Evolutionary conservation across 2,113 vertebrate species (phyloP).

Genomic region (Ochotona princeps): DNA sequence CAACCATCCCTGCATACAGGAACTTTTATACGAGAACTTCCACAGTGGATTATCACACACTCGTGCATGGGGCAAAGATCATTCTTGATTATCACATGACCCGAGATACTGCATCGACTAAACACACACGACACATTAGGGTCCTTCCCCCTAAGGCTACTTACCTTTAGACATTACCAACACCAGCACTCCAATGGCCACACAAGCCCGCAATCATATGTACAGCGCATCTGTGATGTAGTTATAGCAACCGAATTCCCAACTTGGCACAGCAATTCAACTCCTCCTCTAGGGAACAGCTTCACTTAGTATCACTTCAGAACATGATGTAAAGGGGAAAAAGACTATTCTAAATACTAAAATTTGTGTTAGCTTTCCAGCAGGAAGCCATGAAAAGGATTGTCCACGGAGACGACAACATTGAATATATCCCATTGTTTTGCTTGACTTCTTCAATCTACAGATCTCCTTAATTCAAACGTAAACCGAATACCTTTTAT

Average conservation of each 20-base stretch:
- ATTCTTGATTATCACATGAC: background rate
- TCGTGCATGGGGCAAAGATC: background rate
- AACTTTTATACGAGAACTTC: background rate
- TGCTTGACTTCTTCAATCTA: background rate
- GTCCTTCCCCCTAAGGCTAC: background rate
- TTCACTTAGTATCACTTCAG: background rate
- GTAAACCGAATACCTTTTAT: background rate
- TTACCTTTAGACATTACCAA: conserved; percentile 53
- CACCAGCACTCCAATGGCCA: background rate
- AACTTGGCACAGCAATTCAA: conserved; percentile 60
- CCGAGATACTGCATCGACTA: background rate
- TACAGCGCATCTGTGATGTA: conserved; percentile 53
- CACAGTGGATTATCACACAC: background rate
- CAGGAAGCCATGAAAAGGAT: conserved; percentile 7
- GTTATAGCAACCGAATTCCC: conserved; percentile 70
- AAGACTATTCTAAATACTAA: background rate
- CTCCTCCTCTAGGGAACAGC: background rate
- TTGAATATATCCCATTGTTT: background rate
- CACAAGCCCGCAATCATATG: background rate
- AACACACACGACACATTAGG: background rate
- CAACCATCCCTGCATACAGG: background rate
- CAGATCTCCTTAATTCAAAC: background rate
- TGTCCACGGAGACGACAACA: background rate
- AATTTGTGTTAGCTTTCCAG: background rate
- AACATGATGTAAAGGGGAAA: conserved; percentile 22